Evolutionary conservation across 2,797 vertebrate genomes (phyloP), one percentile per base, ranked within the genome.

Genomic region (Rhinichthys osculus): DNA sequence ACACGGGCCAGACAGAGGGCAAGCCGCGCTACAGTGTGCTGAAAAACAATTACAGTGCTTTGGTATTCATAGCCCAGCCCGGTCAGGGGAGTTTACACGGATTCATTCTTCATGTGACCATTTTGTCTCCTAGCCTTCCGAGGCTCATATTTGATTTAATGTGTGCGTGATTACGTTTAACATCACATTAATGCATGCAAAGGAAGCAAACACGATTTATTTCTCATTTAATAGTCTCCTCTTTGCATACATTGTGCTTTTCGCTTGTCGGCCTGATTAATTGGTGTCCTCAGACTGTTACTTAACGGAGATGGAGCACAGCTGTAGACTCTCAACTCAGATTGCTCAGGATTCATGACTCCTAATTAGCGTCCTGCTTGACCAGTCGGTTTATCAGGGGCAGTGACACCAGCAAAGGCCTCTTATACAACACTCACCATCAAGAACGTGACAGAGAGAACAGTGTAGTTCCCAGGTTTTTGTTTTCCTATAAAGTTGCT

Each of bases 171-270:
- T 85, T 89, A 85, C 87, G 85, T 91, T 93, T 84, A 81, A 88
- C 92, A 70, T 86, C 81, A 10, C 85, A 88, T 91, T 86, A 91
- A 92, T 92, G 72, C 90, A 87, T 90, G 90, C 88, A 83, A 74
- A 83, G 47, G 71, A 67, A 84, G 77, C 54, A 57, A 83, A 84
- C 80, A 83, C 81, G 52, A 90, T 90, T 91, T 89, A 91, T 92
- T 89, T 82, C 89, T 88, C 87, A 87, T 85, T 85, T 89, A 88
- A 91, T 94, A 89, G 89, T 85, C 88, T 81, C 81, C 52, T 82
- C 90, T 92, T 92, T 92, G 89, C 89, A 90, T 93, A 85, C 92
- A 93, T 92, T 90, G 85, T 91, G 90, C 88, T 91, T 90, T 90
- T 40, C 85, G 84, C 90, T 90, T 89, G 89, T 90, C 89, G 78